phyloP scores from a whole-genome alignment of 2,888 invertebrate species.

The Stenchaetothrips biformis region DNA sequence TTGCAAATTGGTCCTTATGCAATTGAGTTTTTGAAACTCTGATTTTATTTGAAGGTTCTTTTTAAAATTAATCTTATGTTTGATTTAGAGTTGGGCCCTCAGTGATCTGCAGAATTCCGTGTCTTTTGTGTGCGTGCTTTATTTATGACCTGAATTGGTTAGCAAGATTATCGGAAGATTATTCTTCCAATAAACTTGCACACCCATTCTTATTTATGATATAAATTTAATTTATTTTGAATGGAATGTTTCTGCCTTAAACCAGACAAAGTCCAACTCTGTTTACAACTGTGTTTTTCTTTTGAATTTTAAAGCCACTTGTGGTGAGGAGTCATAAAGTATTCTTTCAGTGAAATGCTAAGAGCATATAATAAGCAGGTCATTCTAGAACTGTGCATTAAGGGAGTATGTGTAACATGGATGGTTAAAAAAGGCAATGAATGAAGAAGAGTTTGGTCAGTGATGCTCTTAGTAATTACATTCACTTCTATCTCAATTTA shows the following conservation, averaged over 20 bases:
- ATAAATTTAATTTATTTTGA: slow-evolving; percentile 19
- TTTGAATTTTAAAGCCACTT: neutral
- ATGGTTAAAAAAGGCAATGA: neutral
- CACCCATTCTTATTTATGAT: slow-evolving; percentile 12
- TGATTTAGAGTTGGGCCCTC: neutral
- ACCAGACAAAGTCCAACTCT: neutral
- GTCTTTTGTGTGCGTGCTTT: slow-evolving; percentile 20
- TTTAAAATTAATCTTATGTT: neutral
- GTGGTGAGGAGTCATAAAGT: neutral
- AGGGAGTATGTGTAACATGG: neutral
- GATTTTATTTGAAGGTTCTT: too few species aligned
- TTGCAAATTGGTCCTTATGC: neutral
- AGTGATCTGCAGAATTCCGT: neutral
- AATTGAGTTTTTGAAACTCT: too few species aligned
- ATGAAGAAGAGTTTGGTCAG: neutral
- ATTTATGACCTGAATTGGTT: slow-evolving; percentile 17
- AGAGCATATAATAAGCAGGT: neutral
- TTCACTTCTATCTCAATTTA: neutral
- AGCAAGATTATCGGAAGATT: neutral
- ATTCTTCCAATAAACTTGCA: neutral
- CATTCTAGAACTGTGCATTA: neutral
- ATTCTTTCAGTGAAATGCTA: neutral
- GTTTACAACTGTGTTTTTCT: neutral
- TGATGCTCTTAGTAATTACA: neutral
- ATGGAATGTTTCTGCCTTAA: neutral